Evolutionary conservation across 2,797 vertebrate genomes (phyloP).

Genomic region (Coranthus polyacanthus): DNA sequence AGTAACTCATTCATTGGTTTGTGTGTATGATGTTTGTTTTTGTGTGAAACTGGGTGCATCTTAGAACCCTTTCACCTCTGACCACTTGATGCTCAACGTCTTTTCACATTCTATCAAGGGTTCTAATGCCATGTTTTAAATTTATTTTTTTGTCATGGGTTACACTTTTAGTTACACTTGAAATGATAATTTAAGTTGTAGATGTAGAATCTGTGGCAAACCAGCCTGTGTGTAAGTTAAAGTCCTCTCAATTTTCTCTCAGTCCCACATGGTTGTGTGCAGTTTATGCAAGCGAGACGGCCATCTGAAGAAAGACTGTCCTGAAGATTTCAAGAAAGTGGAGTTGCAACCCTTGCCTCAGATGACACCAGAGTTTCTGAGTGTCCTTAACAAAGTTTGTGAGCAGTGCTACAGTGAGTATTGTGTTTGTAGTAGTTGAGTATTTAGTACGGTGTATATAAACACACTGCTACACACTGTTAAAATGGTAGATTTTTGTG

Average conservation of each 20-base stretch:
- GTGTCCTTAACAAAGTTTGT: slow-evolving; percentile 90
- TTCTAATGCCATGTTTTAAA: no score
- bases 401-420: slow-evolving; percentile 93
- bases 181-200: background rate
- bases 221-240: background rate
- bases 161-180: no score
- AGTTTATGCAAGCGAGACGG: slow-evolving; percentile 95
- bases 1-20: no score
- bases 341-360: slow-evolving; percentile 89
- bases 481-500: no score
- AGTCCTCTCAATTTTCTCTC: slow-evolving; percentile 40
- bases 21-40: no score
- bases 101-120: no score
- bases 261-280: slow-evolving; percentile 93
- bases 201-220: background rate
- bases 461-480: no score
- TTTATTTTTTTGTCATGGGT: background rate
- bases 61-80: no score
- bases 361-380: slow-evolving; percentile 88
- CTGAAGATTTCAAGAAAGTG: slow-evolving; percentile 96
- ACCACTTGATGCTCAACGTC: no score
- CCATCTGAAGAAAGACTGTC: slow-evolving; percentile 94
- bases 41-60: no score
- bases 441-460: background rate
- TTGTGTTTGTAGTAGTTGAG: background rate